These are phyloP conservation scores for Kobus ellipsiprymnus DNA, from an alignment of 2,113 vertebrate species.

Conservation along the genomic window DNA sequence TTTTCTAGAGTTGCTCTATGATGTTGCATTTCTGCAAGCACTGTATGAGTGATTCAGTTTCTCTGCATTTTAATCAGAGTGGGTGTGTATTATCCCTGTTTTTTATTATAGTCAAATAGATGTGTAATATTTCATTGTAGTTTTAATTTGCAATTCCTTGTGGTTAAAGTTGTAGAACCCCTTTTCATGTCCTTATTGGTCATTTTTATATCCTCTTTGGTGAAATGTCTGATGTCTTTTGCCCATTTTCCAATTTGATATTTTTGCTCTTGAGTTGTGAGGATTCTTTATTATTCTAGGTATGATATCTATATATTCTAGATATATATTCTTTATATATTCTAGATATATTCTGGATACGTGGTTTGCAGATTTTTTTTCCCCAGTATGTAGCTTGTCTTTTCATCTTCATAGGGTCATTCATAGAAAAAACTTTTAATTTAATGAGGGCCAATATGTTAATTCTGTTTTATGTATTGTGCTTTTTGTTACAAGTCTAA, in stretches of 20 bases:
- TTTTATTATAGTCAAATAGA: neutral
- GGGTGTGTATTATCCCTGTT: neutral
- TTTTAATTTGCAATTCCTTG: neutral
- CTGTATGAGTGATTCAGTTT: neutral
- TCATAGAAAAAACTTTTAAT: conserved; percentile 15
- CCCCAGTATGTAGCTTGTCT: neutral
- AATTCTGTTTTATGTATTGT: neutral
- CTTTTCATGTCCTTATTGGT: neutral
- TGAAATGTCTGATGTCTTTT: neutral
- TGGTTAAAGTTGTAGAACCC: neutral
- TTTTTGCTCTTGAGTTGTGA: neutral
- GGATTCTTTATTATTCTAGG: neutral
- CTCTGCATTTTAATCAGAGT: neutral
- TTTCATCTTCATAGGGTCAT: neutral
- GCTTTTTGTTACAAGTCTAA: neutral
- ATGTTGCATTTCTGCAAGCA: neutral
- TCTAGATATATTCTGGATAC: neutral
- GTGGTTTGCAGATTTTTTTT: conserved; percentile 27
- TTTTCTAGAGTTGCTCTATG: neutral
- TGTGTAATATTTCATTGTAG: neutral
- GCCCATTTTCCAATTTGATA: neutral
- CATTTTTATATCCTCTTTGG: neutral
- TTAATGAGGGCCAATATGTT: neutral
- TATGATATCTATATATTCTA: neutral
- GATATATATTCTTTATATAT: neutral